Conservation (phyloP, 2,888 invertebrate genomes). For the Cephus runcator region DNA sequence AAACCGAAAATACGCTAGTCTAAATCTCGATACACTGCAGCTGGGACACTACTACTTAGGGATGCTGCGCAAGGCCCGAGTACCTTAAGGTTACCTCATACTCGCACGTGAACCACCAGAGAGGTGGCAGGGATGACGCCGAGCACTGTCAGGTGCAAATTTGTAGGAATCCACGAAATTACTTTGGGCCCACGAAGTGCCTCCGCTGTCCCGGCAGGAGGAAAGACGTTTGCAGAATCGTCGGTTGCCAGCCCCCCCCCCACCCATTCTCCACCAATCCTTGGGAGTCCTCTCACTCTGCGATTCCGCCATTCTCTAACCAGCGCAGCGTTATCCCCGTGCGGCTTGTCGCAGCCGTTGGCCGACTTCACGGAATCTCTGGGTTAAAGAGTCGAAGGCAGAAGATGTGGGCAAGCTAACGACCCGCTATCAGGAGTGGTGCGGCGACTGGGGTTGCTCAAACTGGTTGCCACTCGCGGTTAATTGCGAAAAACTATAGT, state of each 20-base stretch:
- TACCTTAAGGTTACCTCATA: too few relatives aligned
- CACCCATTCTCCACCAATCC: neutral
- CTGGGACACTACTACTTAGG: too few relatives aligned
- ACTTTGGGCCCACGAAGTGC: neutral
- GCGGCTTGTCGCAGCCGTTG: neutral
- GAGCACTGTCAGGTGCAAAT: neutral
- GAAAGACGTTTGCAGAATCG: neutral
- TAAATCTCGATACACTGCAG: too few relatives aligned
- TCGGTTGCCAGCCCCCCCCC: too few relatives aligned
- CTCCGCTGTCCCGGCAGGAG: neutral
- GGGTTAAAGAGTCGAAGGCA: neutral
- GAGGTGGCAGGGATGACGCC: too few relatives aligned
- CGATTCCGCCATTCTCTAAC: neutral
- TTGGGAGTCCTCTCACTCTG: neutral
- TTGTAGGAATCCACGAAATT: neutral
- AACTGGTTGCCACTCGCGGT: neutral
- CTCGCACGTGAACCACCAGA: too few relatives aligned
- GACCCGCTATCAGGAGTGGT: constrained; percentile 52
- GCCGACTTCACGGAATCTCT: neutral
- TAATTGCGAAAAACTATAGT: constrained; percentile 1
- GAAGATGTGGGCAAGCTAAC: constrained; percentile 58
- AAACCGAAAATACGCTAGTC: too few relatives aligned
- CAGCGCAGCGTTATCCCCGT: neutral
- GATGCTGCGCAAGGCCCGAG: neutral
- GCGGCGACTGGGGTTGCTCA: neutral